phyloP scores from a whole-genome alignment of 2,888 invertebrate genomes.

The Axea sp. region DNA sequence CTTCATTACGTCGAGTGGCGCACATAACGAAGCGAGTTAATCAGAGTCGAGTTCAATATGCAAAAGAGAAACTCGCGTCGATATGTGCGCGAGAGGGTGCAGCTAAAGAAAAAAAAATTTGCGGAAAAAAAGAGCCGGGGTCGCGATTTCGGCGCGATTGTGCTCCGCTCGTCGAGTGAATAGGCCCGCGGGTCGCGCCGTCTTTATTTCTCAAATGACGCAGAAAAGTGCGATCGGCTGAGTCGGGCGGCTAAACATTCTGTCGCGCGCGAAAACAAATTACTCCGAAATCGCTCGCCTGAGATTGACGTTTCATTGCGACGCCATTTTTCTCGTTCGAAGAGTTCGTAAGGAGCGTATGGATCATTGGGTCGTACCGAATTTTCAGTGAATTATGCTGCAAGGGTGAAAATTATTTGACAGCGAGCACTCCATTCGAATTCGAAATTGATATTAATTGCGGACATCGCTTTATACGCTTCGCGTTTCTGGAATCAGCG shows the following conservation, averaged over 20 bases:
- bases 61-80: slow-evolving; percentile 59
- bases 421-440: slow-evolving; percentile 18
- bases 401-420: slow-evolving; percentile 41
- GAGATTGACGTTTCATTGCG: slow-evolving; percentile 75
- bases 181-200: slow-evolving; percentile 44
- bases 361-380: not conserved
- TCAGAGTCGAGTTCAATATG: slow-evolving; percentile 57
- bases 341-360: slow-evolving; percentile 4
- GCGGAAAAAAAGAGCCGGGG: slow-evolving; percentile 22
- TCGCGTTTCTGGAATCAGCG: no score
- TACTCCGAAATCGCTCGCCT: slow-evolving; percentile 65
- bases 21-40: slow-evolving; percentile 60
- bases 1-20: slow-evolving; percentile 59
- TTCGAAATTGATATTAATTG: slow-evolving; percentile 6
- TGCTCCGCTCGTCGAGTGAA: slow-evolving; percentile 11
- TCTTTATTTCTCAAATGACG: slow-evolving; percentile 54
- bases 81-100: slow-evolving; percentile 31
- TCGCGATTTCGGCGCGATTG: slow-evolving; percentile 26
- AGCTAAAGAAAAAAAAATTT: slow-evolving; percentile 17
- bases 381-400: slow-evolving; percentile 2
- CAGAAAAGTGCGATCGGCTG: slow-evolving; percentile 47
- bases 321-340: slow-evolving; percentile 50
- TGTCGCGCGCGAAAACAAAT: slow-evolving; percentile 58
- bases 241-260: slow-evolving; percentile 43
- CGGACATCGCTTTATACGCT: no score